These are phyloP conservation scores for Gallinago solitaria DNA, from an alignment of 2,797 vertebrate genomes.

Conservation along the genomic window DNA sequence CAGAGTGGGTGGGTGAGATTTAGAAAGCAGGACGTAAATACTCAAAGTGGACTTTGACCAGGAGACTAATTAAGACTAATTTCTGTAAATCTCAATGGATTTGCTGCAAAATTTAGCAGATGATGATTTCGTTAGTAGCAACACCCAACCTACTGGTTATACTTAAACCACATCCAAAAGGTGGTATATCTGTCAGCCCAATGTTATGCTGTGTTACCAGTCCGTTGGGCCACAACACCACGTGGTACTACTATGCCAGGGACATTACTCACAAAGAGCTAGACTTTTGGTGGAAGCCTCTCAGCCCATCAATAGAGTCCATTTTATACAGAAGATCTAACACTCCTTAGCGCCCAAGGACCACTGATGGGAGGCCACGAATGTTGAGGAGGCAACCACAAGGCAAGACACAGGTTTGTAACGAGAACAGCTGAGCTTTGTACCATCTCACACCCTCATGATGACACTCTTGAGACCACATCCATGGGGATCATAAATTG, in stretches of 20 bases:
- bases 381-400: background rate
- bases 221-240: background rate
- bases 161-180: background rate
- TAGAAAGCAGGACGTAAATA: background rate
- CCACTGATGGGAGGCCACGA: background rate
- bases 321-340: background rate
- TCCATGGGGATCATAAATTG: background rate
- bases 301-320: background rate
- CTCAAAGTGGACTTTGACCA: background rate
- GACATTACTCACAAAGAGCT: background rate
- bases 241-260: background rate
- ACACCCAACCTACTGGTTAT: background rate
- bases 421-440: background rate
- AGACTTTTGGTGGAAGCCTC: background rate
- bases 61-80: background rate
- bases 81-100: background rate
- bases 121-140: background rate
- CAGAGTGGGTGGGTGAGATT: background rate
- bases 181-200: background rate
- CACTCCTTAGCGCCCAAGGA: background rate
- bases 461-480: background rate
- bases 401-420: background rate
- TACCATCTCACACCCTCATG: background rate
- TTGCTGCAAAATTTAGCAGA: background rate
- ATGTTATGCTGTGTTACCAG: background rate